These are phyloP conservation scores for Scomber colias DNA, from an alignment of 2,113 vertebrate genomes.

Conservation along the genomic window DNA sequence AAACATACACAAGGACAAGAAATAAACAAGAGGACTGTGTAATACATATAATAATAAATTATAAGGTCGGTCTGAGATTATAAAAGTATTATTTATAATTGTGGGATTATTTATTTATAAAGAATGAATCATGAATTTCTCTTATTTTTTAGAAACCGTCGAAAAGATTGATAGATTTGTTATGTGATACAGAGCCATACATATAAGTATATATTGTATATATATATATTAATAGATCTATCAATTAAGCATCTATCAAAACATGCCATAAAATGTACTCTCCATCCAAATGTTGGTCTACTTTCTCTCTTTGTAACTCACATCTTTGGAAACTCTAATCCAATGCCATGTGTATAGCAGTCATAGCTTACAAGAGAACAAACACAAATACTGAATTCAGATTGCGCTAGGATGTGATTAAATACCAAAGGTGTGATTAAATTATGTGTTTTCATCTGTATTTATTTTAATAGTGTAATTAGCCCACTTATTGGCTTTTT, in stretches of 20 bases:
- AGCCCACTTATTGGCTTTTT: slow-evolving; percentile 2
- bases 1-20: background rate
- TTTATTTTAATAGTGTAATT: slow-evolving; percentile 12
- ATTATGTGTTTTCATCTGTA: background rate
- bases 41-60: background rate
- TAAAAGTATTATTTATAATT: background rate
- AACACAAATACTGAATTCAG: slow-evolving; percentile 3
- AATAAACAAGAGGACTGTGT: background rate
- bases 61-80: background rate
- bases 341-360: background rate
- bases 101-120: no score
- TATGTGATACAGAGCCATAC: background rate
- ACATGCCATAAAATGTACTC: no score
- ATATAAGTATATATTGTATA: background rate
- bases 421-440: slow-evolving; percentile 17
- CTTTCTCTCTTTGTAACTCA: slow-evolving; percentile 16
- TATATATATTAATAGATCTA: background rate
- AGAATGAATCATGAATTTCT: background rate
- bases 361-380: slow-evolving; percentile 3
- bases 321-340: slow-evolving; percentile 15
- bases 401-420: slow-evolving; percentile 7
- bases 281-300: no score
- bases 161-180: background rate
- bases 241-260: background rate
- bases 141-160: background rate